Base-by-base conservation (phyloP, 2,113 vertebrate species). In the Sinocyclocheilus rhinocerous region DNA sequence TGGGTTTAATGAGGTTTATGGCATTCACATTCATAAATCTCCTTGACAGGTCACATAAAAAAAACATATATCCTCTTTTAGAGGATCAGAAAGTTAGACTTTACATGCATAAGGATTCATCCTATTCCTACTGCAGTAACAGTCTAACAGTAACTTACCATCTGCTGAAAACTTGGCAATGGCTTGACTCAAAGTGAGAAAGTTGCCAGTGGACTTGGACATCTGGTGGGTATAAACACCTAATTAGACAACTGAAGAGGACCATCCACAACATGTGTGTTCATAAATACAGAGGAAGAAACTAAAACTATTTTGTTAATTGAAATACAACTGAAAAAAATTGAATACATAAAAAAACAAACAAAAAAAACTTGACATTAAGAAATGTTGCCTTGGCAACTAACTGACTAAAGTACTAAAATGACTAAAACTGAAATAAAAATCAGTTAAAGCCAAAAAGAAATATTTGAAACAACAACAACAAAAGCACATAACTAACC, bases 201-300 rank as follows among this genome's bases (percentile, higher is more conserved):
- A 99, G 93, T 99, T 99, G 89, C 98, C 98, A 42, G 98, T 99
- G 67, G 98, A 99, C 92, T 99, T 99, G 86, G 98, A 99, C 98
- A 99, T 99, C 98, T 99, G 91, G 88, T 90, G 69, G 87, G 85
- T 9, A 89, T 24, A 89, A 78, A 90, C 90, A 89, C 0, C 33
- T 29, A 55, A 69, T 83, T 42, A 80, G 26, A 45, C 24, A 1
- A 42, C 16, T 15, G 10, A 79, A 59, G 73, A 80, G 33, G 3
- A 22, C 20, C 13, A 77, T 24, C 50, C 76, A 80, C 72, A 82
- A 76, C 72, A 48, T 24, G 22, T 0, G 11, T 48, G 70, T 10
- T 76, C 13, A 55, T n/a, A 76, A 76, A 50, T 0, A 45, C 39
- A 26, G 12, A 50, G 11, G 2, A 52, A 50, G 13, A 39, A 72